Conservation (phyloP, 1,140 invertebrate genomes). For the Matsumurasca onukii region DNA sequence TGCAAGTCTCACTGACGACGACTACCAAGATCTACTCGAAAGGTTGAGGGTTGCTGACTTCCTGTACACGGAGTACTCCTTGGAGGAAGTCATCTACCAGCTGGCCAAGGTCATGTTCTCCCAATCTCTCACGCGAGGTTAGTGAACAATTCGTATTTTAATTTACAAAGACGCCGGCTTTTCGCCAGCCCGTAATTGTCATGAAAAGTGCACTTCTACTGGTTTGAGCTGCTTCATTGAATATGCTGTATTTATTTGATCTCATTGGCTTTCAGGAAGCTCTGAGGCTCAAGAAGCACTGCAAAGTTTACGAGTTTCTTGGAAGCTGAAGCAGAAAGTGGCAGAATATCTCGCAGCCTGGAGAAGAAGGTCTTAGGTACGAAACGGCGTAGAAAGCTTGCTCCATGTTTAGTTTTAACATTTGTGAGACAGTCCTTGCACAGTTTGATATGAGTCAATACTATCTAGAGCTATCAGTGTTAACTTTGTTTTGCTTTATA, state of each 20-base stretch:
- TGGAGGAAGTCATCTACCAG: conserved; percentile 75
- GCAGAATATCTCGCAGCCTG: conserved; percentile 64
- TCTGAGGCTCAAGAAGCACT: conserved; percentile 64
- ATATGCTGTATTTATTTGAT: not conserved
- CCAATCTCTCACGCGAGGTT: conserved; percentile 63
- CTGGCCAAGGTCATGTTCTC: conserved; percentile 74
- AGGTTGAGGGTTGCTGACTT: conserved; percentile 62
- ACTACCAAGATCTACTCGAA: conserved; percentile 52
- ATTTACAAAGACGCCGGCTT: too few species aligned
- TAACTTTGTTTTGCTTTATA: too few species aligned
- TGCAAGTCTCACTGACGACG: conserved; percentile 40
- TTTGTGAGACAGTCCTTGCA: too few species aligned
- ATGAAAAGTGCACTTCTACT: too few species aligned
- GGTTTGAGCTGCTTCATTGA: not conserved
- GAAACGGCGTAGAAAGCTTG: too few species aligned
- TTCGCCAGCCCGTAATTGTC: too few species aligned
- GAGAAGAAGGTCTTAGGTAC: conserved; percentile 73
- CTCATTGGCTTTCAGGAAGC: conserved; percentile 47
- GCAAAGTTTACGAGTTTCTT: conserved; percentile 68
- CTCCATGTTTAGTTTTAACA: not conserved
- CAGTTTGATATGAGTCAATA: too few species aligned
- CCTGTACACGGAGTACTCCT: conserved; percentile 67
- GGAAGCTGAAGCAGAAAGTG: conserved; percentile 66
- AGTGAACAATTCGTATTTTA: too few species aligned
- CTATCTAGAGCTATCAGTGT: too few species aligned